Evolutionary conservation across 2,113 vertebrate species (phyloP).

Genomic region (Saguinus imperator): DNA sequence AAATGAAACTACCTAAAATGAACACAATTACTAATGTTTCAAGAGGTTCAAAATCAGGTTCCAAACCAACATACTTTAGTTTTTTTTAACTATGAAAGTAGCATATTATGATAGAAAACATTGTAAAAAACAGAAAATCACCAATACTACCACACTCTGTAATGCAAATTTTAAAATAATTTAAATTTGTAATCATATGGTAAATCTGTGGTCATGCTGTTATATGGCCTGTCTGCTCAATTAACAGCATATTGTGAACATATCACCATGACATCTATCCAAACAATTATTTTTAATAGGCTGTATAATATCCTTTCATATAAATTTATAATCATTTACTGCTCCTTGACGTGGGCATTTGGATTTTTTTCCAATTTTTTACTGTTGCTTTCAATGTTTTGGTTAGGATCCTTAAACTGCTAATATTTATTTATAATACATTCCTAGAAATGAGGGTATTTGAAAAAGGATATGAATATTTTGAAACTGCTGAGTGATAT

Average conservation of each 20-base stretch:
- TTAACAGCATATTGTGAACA: not conserved
- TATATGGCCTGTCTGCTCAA: not conserved
- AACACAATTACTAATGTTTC: not conserved
- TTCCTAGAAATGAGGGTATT: not conserved
- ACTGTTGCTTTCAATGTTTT: constrained; percentile 13
- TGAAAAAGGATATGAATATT: not conserved
- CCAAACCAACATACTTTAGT: not conserved
- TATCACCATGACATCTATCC: not conserved
- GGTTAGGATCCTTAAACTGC: not conserved
- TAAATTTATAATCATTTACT: not conserved
- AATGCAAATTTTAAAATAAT: constrained; percentile 33
- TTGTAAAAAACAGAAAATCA: not conserved
- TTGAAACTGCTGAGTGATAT: not conserved
- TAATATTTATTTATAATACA: constrained; percentile 4
- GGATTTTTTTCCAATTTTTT: constrained; percentile 6
- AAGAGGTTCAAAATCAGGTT: not conserved
- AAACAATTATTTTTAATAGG: not conserved
- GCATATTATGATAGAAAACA: not conserved
- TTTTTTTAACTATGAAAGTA: not conserved
- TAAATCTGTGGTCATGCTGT: not conserved
- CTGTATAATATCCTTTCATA: not conserved
- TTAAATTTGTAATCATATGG: constrained; percentile 28
- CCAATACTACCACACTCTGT: not conserved
- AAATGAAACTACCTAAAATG: constrained; percentile 26
- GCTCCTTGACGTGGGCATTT: not conserved